Conservation (phyloP, 2,113 vertebrate species). For the Gopherus flavomarginatus region DNA sequence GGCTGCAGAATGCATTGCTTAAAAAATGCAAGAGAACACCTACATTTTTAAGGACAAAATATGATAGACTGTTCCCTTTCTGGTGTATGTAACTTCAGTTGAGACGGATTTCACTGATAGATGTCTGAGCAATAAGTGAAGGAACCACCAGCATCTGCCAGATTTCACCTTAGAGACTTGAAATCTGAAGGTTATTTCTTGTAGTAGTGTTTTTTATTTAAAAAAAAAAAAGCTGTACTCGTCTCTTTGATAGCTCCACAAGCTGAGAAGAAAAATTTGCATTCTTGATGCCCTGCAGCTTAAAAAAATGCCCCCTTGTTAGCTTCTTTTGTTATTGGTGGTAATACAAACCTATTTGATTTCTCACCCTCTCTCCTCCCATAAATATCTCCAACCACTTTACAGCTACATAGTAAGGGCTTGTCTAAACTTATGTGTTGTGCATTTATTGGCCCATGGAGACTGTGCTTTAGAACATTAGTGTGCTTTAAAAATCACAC, state of each 20-base stretch:
- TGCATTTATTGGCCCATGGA: too few relatives aligned
- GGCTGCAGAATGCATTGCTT: neutral
- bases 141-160: slow-evolving; percentile 61
- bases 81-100: slow-evolving; percentile 71
- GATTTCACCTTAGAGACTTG: slow-evolving; percentile 74
- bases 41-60: slow-evolving; percentile 74
- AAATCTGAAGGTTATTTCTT: slow-evolving; percentile 64
- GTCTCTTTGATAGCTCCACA: neutral
- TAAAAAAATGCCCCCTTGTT: neutral
- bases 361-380: neutral
- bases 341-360: neutral
- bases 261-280: neutral
- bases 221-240: neutral
- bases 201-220: neutral
- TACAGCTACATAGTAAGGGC: neutral
- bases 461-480: too few relatives aligned
- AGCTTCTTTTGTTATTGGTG: neutral
- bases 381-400: neutral
- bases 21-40: slow-evolving; percentile 51
- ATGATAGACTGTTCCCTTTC: slow-evolving; percentile 71
- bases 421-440: too few relatives aligned
- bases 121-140: slow-evolving; percentile 70
- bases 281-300: slow-evolving; percentile 5
- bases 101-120: slow-evolving; percentile 69
- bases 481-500: too few relatives aligned